Evolutionary conservation across 2,888 invertebrate species (phyloP).

Genomic region (Drosophila setosimentum): DNA sequence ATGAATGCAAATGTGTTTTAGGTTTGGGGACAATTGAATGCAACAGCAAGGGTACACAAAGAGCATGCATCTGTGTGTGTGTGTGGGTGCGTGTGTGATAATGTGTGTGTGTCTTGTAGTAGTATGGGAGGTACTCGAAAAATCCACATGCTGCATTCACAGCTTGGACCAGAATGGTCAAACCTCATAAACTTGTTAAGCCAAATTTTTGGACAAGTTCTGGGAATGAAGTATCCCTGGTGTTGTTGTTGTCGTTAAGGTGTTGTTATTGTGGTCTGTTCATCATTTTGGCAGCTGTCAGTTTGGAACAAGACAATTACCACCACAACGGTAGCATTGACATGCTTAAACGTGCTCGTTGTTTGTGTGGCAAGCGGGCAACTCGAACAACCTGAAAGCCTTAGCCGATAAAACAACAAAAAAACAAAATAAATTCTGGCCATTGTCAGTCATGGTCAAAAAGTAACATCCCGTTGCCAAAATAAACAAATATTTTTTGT

Average conservation of each 20-base stretch:
- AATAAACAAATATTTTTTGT: background rate
- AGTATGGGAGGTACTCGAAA: conserved; percentile 37
- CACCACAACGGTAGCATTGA: conserved; percentile 46
- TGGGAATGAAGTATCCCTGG: conserved; percentile 41
- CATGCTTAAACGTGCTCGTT: conserved; percentile 65
- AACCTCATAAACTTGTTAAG: conserved; percentile 71
- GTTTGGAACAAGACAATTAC: conserved; percentile 33
- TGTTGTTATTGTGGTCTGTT: conserved; percentile 37
- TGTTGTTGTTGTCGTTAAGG: conserved; percentile 30
- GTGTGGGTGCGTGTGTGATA: background rate
- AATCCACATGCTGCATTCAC: conserved; percentile 47
- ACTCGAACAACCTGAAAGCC: background rate
- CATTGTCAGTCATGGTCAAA: conserved; percentile 26
- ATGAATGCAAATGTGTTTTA: conserved; percentile 59
- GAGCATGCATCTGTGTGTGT: background rate
- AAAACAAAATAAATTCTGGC: conserved; percentile 7
- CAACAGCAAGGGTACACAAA: conserved; percentile 32
- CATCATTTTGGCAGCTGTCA: conserved; percentile 63
- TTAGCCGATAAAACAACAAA: conserved; percentile 14
- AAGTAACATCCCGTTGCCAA: conserved; percentile 21
- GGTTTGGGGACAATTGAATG: conserved; percentile 40
- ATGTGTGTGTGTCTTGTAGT: background rate
- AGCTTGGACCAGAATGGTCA: conserved; percentile 24
- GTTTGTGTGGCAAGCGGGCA: conserved; percentile 11
- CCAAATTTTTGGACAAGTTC: conserved; percentile 53